A percentile compares a stretch with the other conserved stretches of the same genome.
These are phyloP conservation scores for Cryptoblepharus egeriae DNA, from an alignment of 2,797 vertebrate genomes.

Conservation along the genomic window DNA sequence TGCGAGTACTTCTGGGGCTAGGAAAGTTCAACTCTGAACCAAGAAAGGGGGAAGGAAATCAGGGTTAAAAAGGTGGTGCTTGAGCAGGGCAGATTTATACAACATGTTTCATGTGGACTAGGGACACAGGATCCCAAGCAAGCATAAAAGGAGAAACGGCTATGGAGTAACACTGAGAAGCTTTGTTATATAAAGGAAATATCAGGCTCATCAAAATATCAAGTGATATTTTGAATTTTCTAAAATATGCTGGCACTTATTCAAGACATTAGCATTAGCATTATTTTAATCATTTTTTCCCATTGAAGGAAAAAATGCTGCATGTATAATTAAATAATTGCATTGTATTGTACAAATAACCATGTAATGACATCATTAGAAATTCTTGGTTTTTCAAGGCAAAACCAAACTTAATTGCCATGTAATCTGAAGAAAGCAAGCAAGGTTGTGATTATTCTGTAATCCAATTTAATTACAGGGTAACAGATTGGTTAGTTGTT, in stretches of 20 bases:
- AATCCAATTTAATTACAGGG: conserved; percentile 82
- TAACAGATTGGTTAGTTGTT: conserved; percentile 75
- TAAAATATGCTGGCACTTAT: conserved; percentile 70
- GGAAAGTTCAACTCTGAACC: no score
- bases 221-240: conserved; percentile 60
- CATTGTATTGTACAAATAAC: conserved; percentile 81
- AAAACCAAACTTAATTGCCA: conserved; percentile 81
- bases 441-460: conserved; percentile 80
- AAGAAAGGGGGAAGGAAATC: not conserved
- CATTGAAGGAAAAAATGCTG: conserved; percentile 77
- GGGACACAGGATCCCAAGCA: not conserved
- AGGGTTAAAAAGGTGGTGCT: no score
- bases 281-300: conserved; percentile 79
- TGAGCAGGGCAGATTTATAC: not conserved
- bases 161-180: not conserved
- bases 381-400: conserved; percentile 83
- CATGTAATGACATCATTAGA: conserved; percentile 81
- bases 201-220: conserved; percentile 29
- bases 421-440: conserved; percentile 82
- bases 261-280: conserved; percentile 76
- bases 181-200: conserved; percentile 25
- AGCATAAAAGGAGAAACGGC: not conserved
- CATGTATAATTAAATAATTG: conserved; percentile 81
- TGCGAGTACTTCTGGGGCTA: no score
- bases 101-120: not conserved